Base-by-base conservation (phyloP, 1,140 invertebrate species). In the Vollenhovia emeryi region DNA sequence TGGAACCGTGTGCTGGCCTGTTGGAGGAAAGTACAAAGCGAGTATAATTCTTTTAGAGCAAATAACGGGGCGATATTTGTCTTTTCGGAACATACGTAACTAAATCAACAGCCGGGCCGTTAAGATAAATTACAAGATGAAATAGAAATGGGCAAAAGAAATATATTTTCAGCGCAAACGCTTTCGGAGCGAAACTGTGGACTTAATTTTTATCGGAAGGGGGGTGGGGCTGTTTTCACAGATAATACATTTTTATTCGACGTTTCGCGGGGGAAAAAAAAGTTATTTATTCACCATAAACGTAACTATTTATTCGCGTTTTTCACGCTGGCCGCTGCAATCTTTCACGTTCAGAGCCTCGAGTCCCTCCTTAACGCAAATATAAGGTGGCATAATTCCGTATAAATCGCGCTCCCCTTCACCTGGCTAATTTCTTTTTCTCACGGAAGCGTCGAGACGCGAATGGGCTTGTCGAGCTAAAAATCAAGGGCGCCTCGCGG, bases 51-150 rank as follows among this genome's bases (percentile, higher is more conserved):
- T 64, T 64, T 36, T 64, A 57, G 27, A 64, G 36, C 7, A 52
- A 71, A 50, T 50, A 71, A 33, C n/a, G 6, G n/a, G n/a, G 18
- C 60, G 33, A 1, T 64, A 21, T 21, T 71, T 71, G 27, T 30
- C n/a, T 52, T 71, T 71, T 43, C 30, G 24, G 43, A 75, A 59
- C 33, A 9, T 57, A 27, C 33, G 24, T 7, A 43, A n/a, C 15
- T 43, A 4, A 43, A 75, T 43, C 33, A 75, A 57, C 24, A 75
- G 13, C 27, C 9, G 21, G 27, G 18, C 33, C 9, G 33, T 75
- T 75, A 74, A 74, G 52, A n/a, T 59, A 43, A 9, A 60, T 30
- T 60, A 75, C 21, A 24, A 75, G 60, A 75, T 60, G 55, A 75
- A 75, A n/a, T 3, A 43, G 2, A 75, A 75, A 30, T 24, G 5